Evolutionary conservation across 2,797 vertebrate species (phyloP), one percentile per base, ranked within the genome.

Genomic region (Emydoidea blandingii): DNA sequence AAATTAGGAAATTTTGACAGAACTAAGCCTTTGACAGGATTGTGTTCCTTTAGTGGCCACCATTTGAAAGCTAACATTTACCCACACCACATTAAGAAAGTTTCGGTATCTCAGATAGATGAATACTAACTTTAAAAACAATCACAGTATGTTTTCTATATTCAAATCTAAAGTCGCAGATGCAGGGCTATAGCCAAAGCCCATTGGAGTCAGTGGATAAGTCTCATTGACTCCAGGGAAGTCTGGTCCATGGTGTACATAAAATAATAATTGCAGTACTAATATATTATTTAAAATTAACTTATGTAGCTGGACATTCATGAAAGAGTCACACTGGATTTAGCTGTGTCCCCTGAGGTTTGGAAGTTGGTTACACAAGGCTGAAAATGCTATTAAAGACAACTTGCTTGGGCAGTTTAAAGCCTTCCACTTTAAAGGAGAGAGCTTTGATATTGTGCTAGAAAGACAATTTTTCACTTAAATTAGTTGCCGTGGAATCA

Each of bases 391-490:
- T 56, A 82, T 52, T 52, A 88, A 79, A 85, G 87, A 89, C 50
- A 72, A 87, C 23, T 88, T 87, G 16, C 54, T 89, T 65, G 81
- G 62, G 81, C 80, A 94, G 86, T 76, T 90, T 85, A 8, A 94
- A 95, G 37, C 37, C 95, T 92, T 47, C 25, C 18, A 52, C 56
- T 85, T 56, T 81, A 91, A 93, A 95, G 79, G 44, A 96, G 14
- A 87, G 2, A 53, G 83, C 93, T 91, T 90, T 95, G 56, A 90
- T 93, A 59, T 85, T 88, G 62, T 81, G 41, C 29, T 86, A 96
- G 92, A 85, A 79, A 96, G 84, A 89, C 88, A 80, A 85, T 91
- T 95, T 96, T 95, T 96, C 65, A 84, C 90, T 96, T 94, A 86
- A 92, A 93, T 96, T 96, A 95, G 79, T 74, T 87, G 79, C 54